Base-by-base conservation (phyloP, 1,140 invertebrate species). In the Drosophila paulistorum region DNA sequence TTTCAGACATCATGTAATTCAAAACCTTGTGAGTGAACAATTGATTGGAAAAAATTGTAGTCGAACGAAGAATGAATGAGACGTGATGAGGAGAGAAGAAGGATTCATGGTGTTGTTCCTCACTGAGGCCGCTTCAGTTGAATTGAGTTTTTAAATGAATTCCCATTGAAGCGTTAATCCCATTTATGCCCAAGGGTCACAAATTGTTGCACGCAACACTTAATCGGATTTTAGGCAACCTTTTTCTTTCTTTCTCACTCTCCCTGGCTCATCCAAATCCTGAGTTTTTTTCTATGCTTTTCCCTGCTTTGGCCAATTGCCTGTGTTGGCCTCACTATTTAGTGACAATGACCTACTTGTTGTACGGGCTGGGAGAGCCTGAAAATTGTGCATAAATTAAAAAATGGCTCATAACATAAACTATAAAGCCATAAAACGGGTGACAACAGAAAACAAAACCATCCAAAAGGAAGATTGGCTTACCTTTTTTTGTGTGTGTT, bases 81-180 rank as follows among this genome's bases (percentile, higher is more conserved):
- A 9, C 17, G 14, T 10, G 45, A 51, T 2, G 17, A 23, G 17
- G 45, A 23, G 45, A 51, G 45, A 3, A 51, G 45, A 74, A 89
- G 80, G 81, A 80, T 84, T 75, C 64, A 58, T 39, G 54, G 48
- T 54, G 57, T 51, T 59, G 48, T 68, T 37, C 41, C 39, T 67
- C 42, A 62, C 59, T 65, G 63, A 61, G 37, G 10, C 26, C 45
- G 70, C 33, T 68, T 68, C 66, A 70, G 65, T 64, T 64, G 45
- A 51, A 51, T 71, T 80, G 61, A 77, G 74, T 85, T 73, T 66
- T 71, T 76, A 77, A 87, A 84, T 78, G 69, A 90, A 89, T 84
- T 87, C 68, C 60, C 84, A 89, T 68, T 84, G 80, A 87, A 87
- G 84, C 84, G 84, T 87, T 87, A 87, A 87, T 87, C 84, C 84